These are phyloP conservation scores for Nomada ferruginata DNA, from an alignment of 2,888 invertebrate species.

Conservation along the genomic window DNA sequence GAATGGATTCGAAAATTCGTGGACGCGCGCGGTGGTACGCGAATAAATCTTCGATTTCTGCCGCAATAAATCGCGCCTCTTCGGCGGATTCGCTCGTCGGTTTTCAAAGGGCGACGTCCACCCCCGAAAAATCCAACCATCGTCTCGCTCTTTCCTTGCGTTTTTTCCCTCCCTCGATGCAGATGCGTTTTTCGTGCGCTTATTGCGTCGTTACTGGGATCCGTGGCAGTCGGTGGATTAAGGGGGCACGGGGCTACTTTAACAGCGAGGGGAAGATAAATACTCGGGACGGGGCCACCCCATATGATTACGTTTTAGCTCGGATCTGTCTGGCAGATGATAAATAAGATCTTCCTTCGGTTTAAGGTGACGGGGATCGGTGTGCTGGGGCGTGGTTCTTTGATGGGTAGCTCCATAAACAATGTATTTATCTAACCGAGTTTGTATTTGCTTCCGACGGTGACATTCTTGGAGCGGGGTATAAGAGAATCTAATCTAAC, in stretches of 20 bases:
- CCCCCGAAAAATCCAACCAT: background rate
- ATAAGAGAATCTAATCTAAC: too few species aligned
- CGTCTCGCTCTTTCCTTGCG: background rate
- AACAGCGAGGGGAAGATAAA: too few species aligned
- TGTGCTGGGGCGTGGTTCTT: too few species aligned
- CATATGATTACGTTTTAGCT: too few species aligned
- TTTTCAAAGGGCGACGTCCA: background rate
- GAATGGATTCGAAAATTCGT: constrained; percentile 46
- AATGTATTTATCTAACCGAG: too few species aligned
- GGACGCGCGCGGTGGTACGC: constrained; percentile 11
- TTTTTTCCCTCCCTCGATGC: background rate
- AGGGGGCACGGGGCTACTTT: too few species aligned
- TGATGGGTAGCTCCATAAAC: too few species aligned
- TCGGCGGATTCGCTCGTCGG: constrained; percentile 22
- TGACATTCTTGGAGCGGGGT: background rate
- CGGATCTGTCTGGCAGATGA: too few species aligned
- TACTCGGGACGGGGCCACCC: too few species aligned
- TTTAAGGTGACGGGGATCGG: too few species aligned
- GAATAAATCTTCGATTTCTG: constrained; percentile 39
- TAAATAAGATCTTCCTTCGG: too few species aligned
- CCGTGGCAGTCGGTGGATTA: background rate
- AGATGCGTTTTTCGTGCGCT: too few species aligned
- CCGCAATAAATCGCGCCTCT: constrained; percentile 20
- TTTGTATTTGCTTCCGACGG: background rate
- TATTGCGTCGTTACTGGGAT: background rate